These are phyloP conservation scores for Cossypha heuglini DNA, from an alignment of 2,797 vertebrate genomes.

Conservation along the genomic window DNA sequence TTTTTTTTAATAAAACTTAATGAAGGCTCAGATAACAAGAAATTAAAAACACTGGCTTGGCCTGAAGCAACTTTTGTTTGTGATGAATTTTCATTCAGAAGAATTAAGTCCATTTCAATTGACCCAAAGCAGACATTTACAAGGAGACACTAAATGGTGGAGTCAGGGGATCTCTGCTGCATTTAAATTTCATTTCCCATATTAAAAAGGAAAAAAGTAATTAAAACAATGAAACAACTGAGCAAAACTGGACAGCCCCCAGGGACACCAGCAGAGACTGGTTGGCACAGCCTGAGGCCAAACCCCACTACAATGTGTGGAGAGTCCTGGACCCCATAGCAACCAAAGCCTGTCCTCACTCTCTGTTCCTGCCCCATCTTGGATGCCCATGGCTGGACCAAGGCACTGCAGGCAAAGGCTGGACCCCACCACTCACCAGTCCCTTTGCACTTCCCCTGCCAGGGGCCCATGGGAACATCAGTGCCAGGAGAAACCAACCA, in stretches of 20 bases:
- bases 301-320: fast-evolving
- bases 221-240: not conserved
- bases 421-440: not conserved
- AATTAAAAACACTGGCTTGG: not conserved
- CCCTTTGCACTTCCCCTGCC: not conserved
- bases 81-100: not conserved
- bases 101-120: not conserved
- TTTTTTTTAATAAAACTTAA: not conserved
- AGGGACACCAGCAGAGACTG: not conserved
- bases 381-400: not conserved
- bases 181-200: not conserved
- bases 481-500: not conserved
- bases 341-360: not conserved
- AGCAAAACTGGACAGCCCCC: not conserved
- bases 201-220: not conserved
- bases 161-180: not conserved
- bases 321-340: not conserved
- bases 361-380: not conserved
- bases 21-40: not conserved
- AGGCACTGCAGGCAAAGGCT: not conserved
- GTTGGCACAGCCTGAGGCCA: not conserved
- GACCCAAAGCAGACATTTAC: not conserved
- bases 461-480: not conserved
- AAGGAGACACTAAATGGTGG: not conserved
- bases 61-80: not conserved